Evolutionary conservation across 2,888 invertebrate genomes (phyloP).

Genomic region (Diarsia mendica): DNA sequence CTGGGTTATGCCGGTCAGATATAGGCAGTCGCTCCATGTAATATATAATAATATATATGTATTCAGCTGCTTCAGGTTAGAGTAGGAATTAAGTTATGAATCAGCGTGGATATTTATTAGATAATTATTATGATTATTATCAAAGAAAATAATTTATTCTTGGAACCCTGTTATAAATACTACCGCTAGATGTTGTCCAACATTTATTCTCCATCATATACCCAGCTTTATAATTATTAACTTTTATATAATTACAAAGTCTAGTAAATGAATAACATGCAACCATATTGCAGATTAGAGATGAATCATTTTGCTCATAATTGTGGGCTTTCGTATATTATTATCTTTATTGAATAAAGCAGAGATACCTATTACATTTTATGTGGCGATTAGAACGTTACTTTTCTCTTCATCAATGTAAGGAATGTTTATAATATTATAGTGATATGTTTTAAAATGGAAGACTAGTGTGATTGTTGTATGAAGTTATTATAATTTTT

Average conservation of each 20-base stretch:
- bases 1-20: not conserved
- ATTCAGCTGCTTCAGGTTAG: no score
- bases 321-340: conserved; percentile 33
- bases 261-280: conserved; percentile 28
- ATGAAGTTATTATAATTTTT: not conserved
- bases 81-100: no score
- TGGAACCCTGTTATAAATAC: not conserved
- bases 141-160: not conserved
- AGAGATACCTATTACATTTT: conserved; percentile 17
- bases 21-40: no score
- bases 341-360: conserved; percentile 24
- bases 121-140: no score
- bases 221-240: conserved; percentile 17
- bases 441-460: conserved; percentile 8
- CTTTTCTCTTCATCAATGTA: conserved; percentile 24
- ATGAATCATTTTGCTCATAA: conserved; percentile 34
- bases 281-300: conserved; percentile 28
- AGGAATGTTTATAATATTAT: conserved; percentile 21
- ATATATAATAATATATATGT: no score
- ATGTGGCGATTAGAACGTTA: conserved; percentile 13
- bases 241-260: conserved; percentile 20
- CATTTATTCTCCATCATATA: not conserved
- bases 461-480: not conserved
- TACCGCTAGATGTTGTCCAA: not conserved
- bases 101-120: no score